Evolutionary conservation across 2,113 vertebrate species (phyloP).

Genomic region (Coptodon rendalli): DNA sequence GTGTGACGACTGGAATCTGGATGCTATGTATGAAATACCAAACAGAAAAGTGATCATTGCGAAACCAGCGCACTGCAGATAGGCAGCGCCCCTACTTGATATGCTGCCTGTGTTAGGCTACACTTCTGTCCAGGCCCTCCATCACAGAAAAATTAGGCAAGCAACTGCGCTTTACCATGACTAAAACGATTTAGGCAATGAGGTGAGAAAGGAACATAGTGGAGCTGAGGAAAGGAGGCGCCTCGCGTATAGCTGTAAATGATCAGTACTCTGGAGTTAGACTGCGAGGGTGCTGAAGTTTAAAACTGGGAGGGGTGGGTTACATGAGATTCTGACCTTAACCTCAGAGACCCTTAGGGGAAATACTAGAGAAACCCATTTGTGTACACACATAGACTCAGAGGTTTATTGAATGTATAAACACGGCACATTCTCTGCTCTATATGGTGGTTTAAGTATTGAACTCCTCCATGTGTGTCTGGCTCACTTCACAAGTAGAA

Average conservation of each 20-base stretch:
- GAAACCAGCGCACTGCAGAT: not conserved
- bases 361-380: conserved; percentile 10
- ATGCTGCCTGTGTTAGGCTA: not conserved
- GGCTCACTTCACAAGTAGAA: not conserved
- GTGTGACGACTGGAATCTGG: not conserved
- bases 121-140: not conserved
- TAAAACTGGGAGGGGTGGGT: conserved; percentile 5
- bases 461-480: not conserved
- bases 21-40: not conserved
- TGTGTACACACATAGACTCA: not conserved
- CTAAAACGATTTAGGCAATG: not conserved
- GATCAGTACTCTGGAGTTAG: conserved; percentile 10
- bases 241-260: conserved; percentile 18
- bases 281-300: not conserved
- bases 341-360: conserved; percentile 20
- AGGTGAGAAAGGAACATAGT: not conserved
- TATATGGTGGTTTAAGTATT: not conserved
- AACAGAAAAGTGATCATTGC: not conserved
- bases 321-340: conserved; percentile 36
- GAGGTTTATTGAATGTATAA: conserved; percentile 23
- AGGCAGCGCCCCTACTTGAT: not conserved
- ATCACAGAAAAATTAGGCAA: not conserved
- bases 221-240: not conserved
- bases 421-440: not conserved
- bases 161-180: not conserved